These are phyloP conservation scores for Peromyscus maniculatus DNA, from an alignment of 2,113 vertebrate species.

Conservation along the genomic window DNA sequence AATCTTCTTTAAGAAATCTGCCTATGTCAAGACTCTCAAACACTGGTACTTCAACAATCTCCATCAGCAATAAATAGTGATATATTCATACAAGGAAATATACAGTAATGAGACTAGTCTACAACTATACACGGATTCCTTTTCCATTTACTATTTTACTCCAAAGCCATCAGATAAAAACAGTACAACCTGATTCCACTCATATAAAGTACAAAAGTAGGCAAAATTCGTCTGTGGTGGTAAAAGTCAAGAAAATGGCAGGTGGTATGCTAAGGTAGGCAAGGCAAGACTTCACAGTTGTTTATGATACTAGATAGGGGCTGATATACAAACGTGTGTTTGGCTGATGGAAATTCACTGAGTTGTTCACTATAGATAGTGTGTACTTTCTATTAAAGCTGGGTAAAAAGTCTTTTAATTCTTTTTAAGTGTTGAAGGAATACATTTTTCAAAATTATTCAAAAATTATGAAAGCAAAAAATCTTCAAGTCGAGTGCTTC, in stretches of 20 bases:
- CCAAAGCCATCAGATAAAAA: not conserved
- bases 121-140: not conserved
- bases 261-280: not conserved
- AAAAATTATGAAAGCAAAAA: conserved; percentile 32
- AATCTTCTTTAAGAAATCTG: conserved; percentile 51
- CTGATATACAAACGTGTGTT: not conserved
- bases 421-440: conserved; percentile 20
- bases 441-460: conserved; percentile 39
- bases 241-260: conserved; percentile 42
- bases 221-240: conserved; percentile 33
- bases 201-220: conserved; percentile 37
- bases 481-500: conserved; percentile 4
- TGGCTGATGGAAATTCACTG: conserved; percentile 24
- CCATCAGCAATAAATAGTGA: not conserved
- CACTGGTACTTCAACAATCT: conserved; percentile 22
- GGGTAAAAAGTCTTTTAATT: not conserved
- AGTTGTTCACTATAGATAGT: conserved; percentile 33
- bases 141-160: conserved; percentile 5
- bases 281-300: conserved; percentile 3
- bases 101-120: conserved; percentile 31
- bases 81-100: not conserved
- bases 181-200: conserved; percentile 10
- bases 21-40: conserved; percentile 53
- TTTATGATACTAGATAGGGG: not conserved
- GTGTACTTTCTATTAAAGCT: conserved; percentile 21